phyloP scores from a whole-genome alignment of 2,797 vertebrate species.

The Sebastiscus albofasciatus region DNA sequence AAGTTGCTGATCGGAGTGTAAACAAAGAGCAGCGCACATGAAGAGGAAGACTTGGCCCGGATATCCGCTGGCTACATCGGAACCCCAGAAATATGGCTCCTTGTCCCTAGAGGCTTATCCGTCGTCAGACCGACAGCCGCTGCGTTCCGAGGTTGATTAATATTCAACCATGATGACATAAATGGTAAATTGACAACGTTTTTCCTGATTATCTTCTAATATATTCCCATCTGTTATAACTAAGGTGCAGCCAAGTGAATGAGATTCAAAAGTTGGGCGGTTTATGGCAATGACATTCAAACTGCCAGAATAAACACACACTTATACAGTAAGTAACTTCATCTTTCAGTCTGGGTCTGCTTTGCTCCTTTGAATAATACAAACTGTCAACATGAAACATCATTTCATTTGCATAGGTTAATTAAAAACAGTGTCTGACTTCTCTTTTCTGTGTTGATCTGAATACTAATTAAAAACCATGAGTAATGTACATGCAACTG shows the following conservation, averaged over 20 bases:
- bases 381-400: constrained; percentile 70
- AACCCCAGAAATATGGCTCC: no score
- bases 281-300: background rate
- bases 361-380: constrained; percentile 70
- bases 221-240: background rate
- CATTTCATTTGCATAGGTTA: constrained; percentile 84
- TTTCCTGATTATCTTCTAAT: background rate
- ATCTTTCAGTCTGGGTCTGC: constrained; percentile 61
- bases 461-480: constrained; percentile 77
- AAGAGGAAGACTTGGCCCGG: no score
- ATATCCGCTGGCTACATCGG: no score
- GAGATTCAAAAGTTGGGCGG: background rate
- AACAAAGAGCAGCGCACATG: background rate
- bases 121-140: background rate
- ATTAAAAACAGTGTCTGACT: constrained; percentile 80
- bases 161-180: background rate
- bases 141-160: background rate
- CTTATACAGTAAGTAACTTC: constrained; percentile 30
- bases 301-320: background rate
- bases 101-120: no score
- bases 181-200: background rate
- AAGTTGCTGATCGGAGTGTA: no score
- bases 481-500: constrained; percentile 65
- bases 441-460: constrained; percentile 68
- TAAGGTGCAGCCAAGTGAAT: background rate